Evolutionary conservation across 1,140 invertebrate species (phyloP), one percentile per base, ranked within the genome.

Genomic region (Ceratosolen solmsi): DNA sequence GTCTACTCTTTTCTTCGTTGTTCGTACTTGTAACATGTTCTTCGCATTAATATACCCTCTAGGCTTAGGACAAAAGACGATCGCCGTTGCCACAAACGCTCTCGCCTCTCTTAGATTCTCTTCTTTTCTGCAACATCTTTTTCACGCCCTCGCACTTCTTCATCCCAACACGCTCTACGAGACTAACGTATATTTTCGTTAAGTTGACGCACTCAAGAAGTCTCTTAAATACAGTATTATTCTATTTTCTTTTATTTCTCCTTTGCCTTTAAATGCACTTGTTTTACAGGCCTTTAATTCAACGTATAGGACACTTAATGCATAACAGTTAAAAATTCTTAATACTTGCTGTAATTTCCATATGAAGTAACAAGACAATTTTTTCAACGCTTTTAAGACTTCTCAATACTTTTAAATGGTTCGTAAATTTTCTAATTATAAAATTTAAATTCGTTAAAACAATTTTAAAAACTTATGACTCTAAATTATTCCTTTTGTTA

Each of bases 1-100:
- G 74, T 56, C 82, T 78, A 86, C 85, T 87, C 88, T 88, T 87
- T 89, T 87, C 88, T 87, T 80, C 85, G 79, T 83, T 82, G 76
- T 71, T 84, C 82, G 72, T 86, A 80, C 84, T 84, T 88, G 87
- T 88, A 89, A 88, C 91, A 91, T 91, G 91, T 90, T 91, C 91
- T 88, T 89, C 90, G 86, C 91, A 92, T 92, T 92, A 92, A 92
- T 92, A 92, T 92, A 90, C 88, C 90, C 84, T 87, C 89, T 85
- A 85, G 87, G 90, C 90, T 92, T 92, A 92, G 90, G 88, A 91
- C 89, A 90, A 91, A 89, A 88, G 87, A 90, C 89, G 88, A 91
- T 88, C 88, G 88, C 86, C 79, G 60, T 85, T 73, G 80, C 78
- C 82, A 15, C 25, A 83, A 74, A 82, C 72, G 71, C 75, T 75